Percentiles rank a stretch among this genome's conserved stretches.
Evolutionary conservation across 2,797 vertebrate genomes (phyloP).

Genomic region (Gephyroberyx darwinii): DNA sequence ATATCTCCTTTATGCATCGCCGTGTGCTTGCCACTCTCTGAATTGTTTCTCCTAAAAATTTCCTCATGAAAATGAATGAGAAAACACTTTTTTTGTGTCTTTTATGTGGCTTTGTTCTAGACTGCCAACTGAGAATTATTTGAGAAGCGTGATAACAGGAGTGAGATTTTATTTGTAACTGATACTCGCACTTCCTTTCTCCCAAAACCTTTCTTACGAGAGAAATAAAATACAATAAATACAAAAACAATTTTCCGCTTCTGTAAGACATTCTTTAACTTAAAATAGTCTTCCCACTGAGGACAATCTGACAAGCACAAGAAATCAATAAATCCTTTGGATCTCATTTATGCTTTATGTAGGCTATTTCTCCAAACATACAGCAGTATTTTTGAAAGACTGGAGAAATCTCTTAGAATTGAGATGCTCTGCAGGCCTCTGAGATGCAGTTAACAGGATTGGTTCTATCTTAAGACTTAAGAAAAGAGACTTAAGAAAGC

Average conservation of each 20-base stretch:
- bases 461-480: background rate
- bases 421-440: background rate
- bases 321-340: background rate
- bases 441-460: background rate
- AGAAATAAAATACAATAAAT: background rate
- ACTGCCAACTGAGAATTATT: no score
- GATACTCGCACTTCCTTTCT: background rate
- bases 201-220: background rate
- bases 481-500: background rate
- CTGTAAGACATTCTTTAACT: background rate
- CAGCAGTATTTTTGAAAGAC: background rate
- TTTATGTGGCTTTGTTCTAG: no score
- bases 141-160: no score
- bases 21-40: constrained; percentile 8
- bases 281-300: background rate
- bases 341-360: background rate
- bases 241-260: background rate
- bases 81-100: no score
- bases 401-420: background rate
- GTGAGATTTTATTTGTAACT: no score
- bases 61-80: no score
- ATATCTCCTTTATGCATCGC: constrained; percentile 23
- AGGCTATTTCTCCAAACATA: background rate
- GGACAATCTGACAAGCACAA: background rate
- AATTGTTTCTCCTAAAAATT: no score